A percentile compares a stretch with the other conserved stretches of the same genome.
Conservation (phyloP, 2,797 vertebrate species). For the Chaetodon trifasciatus region DNA sequence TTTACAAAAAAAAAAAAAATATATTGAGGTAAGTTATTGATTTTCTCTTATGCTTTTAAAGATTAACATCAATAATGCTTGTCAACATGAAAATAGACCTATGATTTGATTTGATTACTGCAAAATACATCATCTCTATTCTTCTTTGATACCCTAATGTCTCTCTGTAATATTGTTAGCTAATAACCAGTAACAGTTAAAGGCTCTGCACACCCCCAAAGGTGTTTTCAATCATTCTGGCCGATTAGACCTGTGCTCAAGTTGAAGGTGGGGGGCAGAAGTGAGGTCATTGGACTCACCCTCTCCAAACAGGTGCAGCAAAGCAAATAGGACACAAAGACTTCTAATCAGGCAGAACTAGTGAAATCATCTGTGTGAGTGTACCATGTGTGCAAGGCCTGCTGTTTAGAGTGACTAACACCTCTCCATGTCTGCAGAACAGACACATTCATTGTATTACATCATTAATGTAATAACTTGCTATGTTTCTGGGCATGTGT, state of each 20-base stretch:
- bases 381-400: background rate
- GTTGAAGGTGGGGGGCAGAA: no score
- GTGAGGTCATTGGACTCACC: background rate
- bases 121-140: background rate
- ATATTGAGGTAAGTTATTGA: no score
- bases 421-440: background rate
- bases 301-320: background rate
- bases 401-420: background rate
- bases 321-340: no score
- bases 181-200: no score
- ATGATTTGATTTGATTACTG: background rate
- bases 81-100: background rate
- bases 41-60: no score
- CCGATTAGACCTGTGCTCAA: no score
- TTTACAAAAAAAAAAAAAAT: no score
- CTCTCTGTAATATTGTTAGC: no score
- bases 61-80: background rate
- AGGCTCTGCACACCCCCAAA: no score
- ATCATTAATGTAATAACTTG: background rate
- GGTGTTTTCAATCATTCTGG: no score
- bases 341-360: no score
- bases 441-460: background rate
- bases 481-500: slow-evolving; percentile 20
- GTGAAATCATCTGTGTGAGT: background rate
- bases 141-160: background rate